Percentiles rank a stretch among this genome's conserved stretches.
phyloP scores from a whole-genome alignment of 2,113 vertebrate species.

The Tragelaphus scriptus region DNA sequence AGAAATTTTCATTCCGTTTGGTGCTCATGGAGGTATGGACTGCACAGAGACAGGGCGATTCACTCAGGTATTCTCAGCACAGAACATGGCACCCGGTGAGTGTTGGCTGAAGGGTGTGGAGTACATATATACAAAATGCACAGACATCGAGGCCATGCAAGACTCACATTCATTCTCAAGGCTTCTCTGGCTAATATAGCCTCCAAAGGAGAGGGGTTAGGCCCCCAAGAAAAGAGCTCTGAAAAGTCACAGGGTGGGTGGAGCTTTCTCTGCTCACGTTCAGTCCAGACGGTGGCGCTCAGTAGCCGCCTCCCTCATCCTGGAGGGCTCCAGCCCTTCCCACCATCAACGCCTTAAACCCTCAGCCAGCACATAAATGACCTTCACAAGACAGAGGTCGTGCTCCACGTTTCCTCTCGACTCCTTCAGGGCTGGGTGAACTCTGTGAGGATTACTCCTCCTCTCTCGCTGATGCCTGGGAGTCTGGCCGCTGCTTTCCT shows the following conservation, averaged over 20 bases:
- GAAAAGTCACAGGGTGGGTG: constrained; percentile 31
- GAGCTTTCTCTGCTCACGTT: constrained; percentile 22
- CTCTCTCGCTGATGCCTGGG: neutral
- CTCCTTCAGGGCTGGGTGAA: neutral
- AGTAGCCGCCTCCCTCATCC: neutral
- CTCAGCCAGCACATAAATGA: constrained; percentile 56
- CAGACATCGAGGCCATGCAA: neutral
- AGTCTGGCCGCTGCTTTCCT: neutral
- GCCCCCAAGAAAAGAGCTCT: neutral
- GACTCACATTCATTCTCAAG: neutral
- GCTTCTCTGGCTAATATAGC: neutral
- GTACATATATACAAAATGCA: neutral
- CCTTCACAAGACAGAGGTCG: constrained; percentile 71
- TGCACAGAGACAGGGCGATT: neutral
- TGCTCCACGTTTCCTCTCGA: constrained; percentile 12
- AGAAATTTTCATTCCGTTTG: neutral
- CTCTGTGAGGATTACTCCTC: neutral
- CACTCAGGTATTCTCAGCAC: neutral
- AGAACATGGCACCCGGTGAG: neutral
- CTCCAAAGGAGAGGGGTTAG: neutral
- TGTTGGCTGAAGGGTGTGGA: neutral
- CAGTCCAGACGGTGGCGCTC: constrained; percentile 52
- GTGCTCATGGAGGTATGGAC: neutral
- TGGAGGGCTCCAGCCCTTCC: neutral
- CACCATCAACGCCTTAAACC: constrained; percentile 27